phyloP scores from a whole-genome alignment of 2,888 invertebrate genomes.

The Agapostemon virescens region DNA sequence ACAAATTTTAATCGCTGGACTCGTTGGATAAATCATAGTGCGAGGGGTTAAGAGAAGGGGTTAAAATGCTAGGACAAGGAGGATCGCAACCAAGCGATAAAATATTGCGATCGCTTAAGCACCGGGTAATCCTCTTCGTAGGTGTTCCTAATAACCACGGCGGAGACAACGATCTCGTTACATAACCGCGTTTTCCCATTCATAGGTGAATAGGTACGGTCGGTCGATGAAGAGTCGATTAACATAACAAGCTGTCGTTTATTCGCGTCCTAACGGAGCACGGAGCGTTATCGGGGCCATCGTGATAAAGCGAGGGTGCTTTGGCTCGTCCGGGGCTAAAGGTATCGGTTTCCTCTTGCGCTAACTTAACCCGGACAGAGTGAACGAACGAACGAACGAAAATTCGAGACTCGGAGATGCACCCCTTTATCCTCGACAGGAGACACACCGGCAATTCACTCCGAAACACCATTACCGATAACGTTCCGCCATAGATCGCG shows the following conservation, averaged over 20 bases:
- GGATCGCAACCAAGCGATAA: neutral
- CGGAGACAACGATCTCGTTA: constrained; percentile 28
- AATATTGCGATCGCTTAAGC: neutral
- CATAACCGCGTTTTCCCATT: constrained; percentile 49
- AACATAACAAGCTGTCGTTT: constrained; percentile 71
- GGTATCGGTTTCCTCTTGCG: constrained; percentile 52
- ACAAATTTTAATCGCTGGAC: too few relatives aligned
- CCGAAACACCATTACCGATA: constrained; percentile 5
- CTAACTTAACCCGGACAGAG: constrained; percentile 30
- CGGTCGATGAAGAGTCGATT: constrained; percentile 73
- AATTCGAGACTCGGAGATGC: constrained; percentile 53
- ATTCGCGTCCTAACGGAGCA: constrained; percentile 64
- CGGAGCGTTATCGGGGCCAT: constrained; percentile 68
- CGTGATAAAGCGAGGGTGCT: constrained; percentile 64
- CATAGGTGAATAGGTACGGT: constrained; percentile 44
- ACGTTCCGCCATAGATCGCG: constrained; percentile 1
- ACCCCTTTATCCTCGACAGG: constrained; percentile 13
- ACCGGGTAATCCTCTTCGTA: constrained; percentile 18
- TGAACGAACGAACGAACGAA: constrained; percentile 41
- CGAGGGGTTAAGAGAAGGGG: too few relatives aligned
- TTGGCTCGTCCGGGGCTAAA: constrained; percentile 33
- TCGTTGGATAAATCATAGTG: too few relatives aligned
- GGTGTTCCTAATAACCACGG: constrained; percentile 28
- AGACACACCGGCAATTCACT: constrained; percentile 24
- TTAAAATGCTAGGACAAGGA: neutral